Evolutionary conservation across 2,797 vertebrate genomes (phyloP).

Genomic region (Lacerta viridis): DNA sequence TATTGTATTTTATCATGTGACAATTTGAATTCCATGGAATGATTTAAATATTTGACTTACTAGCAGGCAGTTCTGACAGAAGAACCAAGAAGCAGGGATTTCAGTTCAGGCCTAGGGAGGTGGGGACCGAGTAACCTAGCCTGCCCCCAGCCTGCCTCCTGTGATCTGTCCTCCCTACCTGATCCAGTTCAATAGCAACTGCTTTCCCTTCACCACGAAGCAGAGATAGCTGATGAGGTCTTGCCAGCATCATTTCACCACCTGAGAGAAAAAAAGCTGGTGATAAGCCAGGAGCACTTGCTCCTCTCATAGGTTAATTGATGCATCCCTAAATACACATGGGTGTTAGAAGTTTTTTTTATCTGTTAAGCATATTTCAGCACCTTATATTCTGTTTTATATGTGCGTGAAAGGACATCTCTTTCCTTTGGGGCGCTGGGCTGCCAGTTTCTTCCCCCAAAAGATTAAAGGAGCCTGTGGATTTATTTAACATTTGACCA

Average conservation of each 20-base stretch:
- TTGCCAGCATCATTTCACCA: background rate
- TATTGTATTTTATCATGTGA: too few species aligned
- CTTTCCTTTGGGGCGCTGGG: too few species aligned
- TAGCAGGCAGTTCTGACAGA: background rate
- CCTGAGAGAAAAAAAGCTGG: background rate
- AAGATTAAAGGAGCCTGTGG: too few species aligned
- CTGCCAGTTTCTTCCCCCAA: too few species aligned
- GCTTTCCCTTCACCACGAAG: background rate
- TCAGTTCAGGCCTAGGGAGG: background rate
- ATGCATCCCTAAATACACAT: background rate
- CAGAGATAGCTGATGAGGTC: background rate
- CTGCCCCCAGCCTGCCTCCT: background rate
- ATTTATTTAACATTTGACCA: too few species aligned
- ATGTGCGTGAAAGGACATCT: too few species aligned
- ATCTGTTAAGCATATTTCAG: too few species aligned
- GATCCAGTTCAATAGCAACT: background rate
- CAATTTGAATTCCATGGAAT: too few species aligned
- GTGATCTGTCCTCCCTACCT: background rate
- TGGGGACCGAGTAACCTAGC: background rate
- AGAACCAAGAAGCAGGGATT: background rate
- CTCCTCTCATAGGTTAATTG: background rate
- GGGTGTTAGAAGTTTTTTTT: background rate
- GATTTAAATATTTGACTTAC: background rate
- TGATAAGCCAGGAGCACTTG: too few species aligned
- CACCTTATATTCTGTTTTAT: too few species aligned